Evolutionary conservation across 2,113 vertebrate genomes (phyloP).

Genomic region (Petroica traversi): DNA sequence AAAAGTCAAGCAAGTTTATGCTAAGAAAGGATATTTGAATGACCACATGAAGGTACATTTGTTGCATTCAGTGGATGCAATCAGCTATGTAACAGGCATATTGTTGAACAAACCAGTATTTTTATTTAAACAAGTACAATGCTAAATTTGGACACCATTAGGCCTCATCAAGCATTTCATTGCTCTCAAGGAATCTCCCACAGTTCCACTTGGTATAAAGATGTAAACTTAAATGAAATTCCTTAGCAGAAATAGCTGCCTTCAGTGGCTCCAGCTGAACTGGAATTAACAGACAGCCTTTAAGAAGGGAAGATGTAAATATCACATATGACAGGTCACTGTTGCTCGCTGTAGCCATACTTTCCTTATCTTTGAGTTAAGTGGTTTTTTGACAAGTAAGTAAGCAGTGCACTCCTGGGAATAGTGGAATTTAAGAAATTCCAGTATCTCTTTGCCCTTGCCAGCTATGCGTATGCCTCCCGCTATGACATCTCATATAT

Average conservation of each 20-base stretch:
- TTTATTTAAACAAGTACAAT: conserved; percentile 68
- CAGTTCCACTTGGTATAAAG: conserved; percentile 33
- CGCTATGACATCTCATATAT: no score
- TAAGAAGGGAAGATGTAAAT: background rate
- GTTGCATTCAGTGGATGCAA: conserved; percentile 61
- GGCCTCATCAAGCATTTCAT: conserved; percentile 56
- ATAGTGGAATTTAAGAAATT: background rate
- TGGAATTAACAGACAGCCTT: background rate
- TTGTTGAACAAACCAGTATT: conserved; percentile 49
- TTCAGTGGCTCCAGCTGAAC: background rate
- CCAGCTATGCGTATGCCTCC: background rate
- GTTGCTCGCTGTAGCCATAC: background rate
- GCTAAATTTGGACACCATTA: conserved; percentile 63
- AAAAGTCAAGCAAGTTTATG: conserved; percentile 19
- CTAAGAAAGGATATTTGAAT: conserved; percentile 49
- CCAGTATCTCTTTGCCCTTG: background rate
- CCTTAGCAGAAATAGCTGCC: conserved; percentile 18
- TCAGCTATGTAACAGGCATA: conserved; percentile 65
- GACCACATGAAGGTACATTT: conserved; percentile 49
- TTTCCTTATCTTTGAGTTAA: background rate
- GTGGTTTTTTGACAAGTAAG: background rate
- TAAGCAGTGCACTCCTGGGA: background rate
- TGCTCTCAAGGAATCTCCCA: conserved; percentile 55
- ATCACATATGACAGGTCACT: background rate
- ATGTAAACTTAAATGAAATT: conserved; percentile 18